A percentile compares a stretch with the other conserved stretches of the same genome.
Conservation (phyloP, 2,797 vertebrate genomes). For the Eulemur mongoz region DNA sequence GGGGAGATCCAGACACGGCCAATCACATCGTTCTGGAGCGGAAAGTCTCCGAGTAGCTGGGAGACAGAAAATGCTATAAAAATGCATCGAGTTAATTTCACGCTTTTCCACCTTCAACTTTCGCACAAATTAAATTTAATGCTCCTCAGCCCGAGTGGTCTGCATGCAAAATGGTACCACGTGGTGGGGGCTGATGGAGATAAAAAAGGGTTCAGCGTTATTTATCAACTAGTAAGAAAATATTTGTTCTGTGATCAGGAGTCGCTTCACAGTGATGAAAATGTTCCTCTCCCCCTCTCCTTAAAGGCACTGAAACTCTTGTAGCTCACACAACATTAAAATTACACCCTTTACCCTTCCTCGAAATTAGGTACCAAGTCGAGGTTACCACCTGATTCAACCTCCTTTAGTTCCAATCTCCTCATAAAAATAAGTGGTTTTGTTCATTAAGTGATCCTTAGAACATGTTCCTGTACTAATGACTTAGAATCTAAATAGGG, state of each 20-base stretch:
- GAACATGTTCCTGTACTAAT: neutral
- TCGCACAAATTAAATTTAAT: slow-evolving; percentile 86
- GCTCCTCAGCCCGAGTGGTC: slow-evolving; percentile 82
- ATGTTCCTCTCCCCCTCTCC: slow-evolving; percentile 35
- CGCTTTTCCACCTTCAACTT: slow-evolving; percentile 85
- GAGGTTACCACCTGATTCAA: neutral
- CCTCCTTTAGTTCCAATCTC: slow-evolving; percentile 8
- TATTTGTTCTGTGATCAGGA: slow-evolving; percentile 84
- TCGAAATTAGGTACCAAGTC: neutral
- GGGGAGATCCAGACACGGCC: slow-evolving; percentile 35
- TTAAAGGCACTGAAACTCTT: slow-evolving; percentile 76
- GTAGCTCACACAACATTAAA: slow-evolving; percentile 32
- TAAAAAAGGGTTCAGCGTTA: slow-evolving; percentile 76
- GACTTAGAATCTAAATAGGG: neutral
- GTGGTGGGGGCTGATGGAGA: slow-evolving; percentile 55
- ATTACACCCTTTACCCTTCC: neutral
- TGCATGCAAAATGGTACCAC: slow-evolving; percentile 75
- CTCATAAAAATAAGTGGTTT: neutral
- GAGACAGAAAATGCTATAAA: slow-evolving; percentile 80
- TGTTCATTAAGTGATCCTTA: neutral
- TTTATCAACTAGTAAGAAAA: slow-evolving; percentile 83
- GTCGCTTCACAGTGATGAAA: slow-evolving; percentile 82
- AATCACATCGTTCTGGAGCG: neutral
- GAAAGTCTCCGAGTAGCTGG: slow-evolving; percentile 60
- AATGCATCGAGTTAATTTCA: slow-evolving; percentile 86